These are phyloP conservation scores for Tenthredo livida DNA, from an alignment of 2,888 invertebrate genomes.

Conservation along the genomic window DNA sequence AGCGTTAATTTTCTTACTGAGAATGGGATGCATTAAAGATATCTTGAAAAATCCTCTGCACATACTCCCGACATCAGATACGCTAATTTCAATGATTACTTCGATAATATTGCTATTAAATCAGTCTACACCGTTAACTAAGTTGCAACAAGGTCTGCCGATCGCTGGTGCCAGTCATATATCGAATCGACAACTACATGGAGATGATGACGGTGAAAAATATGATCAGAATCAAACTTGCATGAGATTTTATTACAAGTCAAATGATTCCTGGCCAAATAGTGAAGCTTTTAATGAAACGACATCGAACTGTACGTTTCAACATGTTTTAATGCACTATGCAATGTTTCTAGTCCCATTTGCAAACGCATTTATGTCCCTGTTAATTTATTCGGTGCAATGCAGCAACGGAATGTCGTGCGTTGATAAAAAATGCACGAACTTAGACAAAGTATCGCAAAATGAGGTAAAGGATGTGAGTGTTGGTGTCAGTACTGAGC, in stretches of 20 bases:
- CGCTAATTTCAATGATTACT: conserved; percentile 64
- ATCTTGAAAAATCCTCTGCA: conserved; percentile 63
- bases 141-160: conserved; percentile 40
- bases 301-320: conserved; percentile 61
- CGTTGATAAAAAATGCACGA: conserved; percentile 58
- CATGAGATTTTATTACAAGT: conserved; percentile 42
- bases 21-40: conserved; percentile 61
- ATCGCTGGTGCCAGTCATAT: background rate
- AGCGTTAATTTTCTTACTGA: conserved; percentile 64
- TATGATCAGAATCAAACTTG: conserved; percentile 44
- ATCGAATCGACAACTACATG: conserved; percentile 43
- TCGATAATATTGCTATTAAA: conserved; percentile 61
- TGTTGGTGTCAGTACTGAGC: background rate
- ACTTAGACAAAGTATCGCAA: conserved; percentile 28
- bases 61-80: conserved; percentile 68
- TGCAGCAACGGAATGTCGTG: conserved; percentile 61
- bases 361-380: conserved; percentile 72
- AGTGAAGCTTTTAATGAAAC: conserved; percentile 1
- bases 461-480: background rate
- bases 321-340: conserved; percentile 67
- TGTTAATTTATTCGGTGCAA: conserved; percentile 68
- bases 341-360: conserved; percentile 72
- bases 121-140: conserved; percentile 50
- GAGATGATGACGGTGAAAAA: conserved; percentile 38
- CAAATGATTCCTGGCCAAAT: conserved; percentile 20